These are phyloP conservation scores for Globicephala melas DNA, from an alignment of 2,113 vertebrate genomes.

Conservation along the genomic window DNA sequence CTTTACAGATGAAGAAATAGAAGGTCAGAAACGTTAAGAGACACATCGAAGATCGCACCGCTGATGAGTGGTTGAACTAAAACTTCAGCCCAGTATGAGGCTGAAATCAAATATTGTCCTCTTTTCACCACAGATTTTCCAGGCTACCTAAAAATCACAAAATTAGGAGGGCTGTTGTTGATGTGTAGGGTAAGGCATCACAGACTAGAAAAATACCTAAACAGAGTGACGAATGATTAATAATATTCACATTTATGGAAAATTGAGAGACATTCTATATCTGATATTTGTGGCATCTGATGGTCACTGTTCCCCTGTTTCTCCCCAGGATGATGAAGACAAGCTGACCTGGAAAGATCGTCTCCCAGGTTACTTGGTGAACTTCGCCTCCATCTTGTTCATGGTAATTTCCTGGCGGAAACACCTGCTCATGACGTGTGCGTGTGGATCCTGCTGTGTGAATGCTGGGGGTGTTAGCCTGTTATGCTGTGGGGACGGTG, in stretches of 20 bases:
- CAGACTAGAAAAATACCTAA: neutral
- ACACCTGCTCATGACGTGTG: neutral
- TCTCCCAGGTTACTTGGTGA: slow-evolving; percentile 91
- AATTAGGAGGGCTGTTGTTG: neutral
- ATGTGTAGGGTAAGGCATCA: neutral
- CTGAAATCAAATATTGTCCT: neutral
- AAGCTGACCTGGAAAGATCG: slow-evolving; percentile 93
- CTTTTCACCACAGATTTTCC: neutral
- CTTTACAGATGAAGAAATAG: neutral
- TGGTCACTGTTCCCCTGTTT: slow-evolving; percentile 50
- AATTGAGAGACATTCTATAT: neutral
- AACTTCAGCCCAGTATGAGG: neutral
- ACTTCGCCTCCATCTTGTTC: slow-evolving; percentile 91
- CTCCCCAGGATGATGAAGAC: slow-evolving; percentile 85
- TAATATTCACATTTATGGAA: neutral
- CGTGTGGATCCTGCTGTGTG: neutral
- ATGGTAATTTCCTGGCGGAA: slow-evolving; percentile 85
- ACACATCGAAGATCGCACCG: neutral
- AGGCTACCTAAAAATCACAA: neutral
- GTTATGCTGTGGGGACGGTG: rapidly evolving
- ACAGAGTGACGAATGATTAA: neutral
- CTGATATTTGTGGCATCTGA: neutral
- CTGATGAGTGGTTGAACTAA: neutral
- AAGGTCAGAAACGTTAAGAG: neutral
- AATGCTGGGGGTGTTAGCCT: neutral